Percentiles rank a stretch among this genome's conserved stretches.
These are phyloP conservation scores for Diachasma alloeum DNA, from an alignment of 1,140 invertebrate species.

Conservation along the genomic window DNA sequence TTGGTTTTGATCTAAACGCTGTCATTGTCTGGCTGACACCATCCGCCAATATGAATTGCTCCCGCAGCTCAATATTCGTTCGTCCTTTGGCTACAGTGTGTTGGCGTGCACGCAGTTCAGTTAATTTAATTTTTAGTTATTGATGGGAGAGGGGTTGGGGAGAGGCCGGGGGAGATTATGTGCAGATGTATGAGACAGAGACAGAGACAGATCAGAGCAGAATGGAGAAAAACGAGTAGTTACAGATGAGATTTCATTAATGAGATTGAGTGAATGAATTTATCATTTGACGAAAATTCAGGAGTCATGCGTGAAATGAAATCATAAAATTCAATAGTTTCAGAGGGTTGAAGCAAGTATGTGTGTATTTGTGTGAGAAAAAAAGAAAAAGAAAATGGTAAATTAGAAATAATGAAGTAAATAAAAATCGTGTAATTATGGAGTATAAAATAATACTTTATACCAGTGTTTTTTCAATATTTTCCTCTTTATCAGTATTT, in stretches of 20 bases:
- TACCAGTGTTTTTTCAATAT: constrained; percentile 17
- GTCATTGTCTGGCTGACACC: constrained; percentile 98
- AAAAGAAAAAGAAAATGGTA: constrained; percentile 41
- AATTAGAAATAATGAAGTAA: constrained; percentile 38
- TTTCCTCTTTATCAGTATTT: not conserved
- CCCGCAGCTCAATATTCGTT: constrained; percentile 98
- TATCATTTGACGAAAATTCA: not conserved
- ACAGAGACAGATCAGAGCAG: not conserved
- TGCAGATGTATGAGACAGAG: constrained; percentile 32
- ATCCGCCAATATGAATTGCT: constrained; percentile 98
- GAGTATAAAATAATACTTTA: constrained; percentile 21
- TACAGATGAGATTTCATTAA: not conserved
- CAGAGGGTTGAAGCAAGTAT: constrained; percentile 17
- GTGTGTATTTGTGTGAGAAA: constrained; percentile 34
- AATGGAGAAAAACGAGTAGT: constrained; percentile 27
- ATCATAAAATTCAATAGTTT: not conserved
- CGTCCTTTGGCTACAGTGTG: constrained; percentile 92
- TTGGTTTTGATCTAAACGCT: constrained; percentile 90
- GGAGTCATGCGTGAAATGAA: not conserved
- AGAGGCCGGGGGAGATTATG: not conserved
- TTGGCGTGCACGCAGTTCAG: constrained; percentile 66
- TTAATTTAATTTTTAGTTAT: not conserved
- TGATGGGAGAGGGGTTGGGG: not conserved
- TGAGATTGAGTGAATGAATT: not conserved
- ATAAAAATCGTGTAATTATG: constrained; percentile 34